Percentiles rank a stretch among this genome's conserved stretches.
These are phyloP conservation scores for Erebia aethiops DNA, from an alignment of 2,888 invertebrate genomes.

Conservation along the genomic window DNA sequence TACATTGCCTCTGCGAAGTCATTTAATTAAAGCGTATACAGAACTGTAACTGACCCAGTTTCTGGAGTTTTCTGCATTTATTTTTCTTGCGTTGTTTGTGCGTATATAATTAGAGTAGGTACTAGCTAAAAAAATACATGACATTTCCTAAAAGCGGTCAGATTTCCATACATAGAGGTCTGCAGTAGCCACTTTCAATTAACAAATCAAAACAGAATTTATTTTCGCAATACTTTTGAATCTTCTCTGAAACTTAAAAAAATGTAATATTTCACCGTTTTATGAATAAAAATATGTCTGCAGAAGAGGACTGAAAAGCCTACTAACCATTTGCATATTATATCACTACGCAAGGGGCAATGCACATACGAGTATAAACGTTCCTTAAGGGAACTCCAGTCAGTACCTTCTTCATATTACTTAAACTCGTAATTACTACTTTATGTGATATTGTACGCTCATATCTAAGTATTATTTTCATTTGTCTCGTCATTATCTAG, in stretches of 20 bases:
- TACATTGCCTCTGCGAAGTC: slow-evolving; percentile 20
- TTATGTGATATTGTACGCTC: too few relatives aligned
- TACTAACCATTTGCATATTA: not conserved
- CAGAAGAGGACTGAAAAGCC: not conserved
- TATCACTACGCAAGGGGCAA: too few relatives aligned
- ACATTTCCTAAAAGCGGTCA: slow-evolving; percentile 18
- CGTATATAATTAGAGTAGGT: slow-evolving; percentile 26
- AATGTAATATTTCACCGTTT: too few relatives aligned
- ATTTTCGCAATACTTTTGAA: not conserved
- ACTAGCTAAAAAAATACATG: slow-evolving; percentile 19
- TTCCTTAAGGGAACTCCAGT: too few relatives aligned
- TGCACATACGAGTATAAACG: too few relatives aligned
- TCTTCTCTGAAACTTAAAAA: not conserved
- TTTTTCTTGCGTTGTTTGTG: slow-evolving; percentile 29
- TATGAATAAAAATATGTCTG: not conserved
- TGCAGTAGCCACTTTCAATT: slow-evolving; percentile 9
- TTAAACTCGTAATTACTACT: too few relatives aligned
- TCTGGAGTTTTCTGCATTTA: slow-evolving; percentile 24
- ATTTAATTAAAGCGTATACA: slow-evolving; percentile 31
- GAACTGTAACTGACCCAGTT: slow-evolving; percentile 30
- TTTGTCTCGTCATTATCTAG: too few relatives aligned
- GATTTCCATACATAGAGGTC: slow-evolving; percentile 4
- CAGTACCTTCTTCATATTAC: too few relatives aligned
- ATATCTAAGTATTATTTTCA: too few relatives aligned
- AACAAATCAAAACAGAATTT: not conserved